Conservation (phyloP, 2,113 vertebrate genomes). For the Chaenogobius annularis region DNA sequence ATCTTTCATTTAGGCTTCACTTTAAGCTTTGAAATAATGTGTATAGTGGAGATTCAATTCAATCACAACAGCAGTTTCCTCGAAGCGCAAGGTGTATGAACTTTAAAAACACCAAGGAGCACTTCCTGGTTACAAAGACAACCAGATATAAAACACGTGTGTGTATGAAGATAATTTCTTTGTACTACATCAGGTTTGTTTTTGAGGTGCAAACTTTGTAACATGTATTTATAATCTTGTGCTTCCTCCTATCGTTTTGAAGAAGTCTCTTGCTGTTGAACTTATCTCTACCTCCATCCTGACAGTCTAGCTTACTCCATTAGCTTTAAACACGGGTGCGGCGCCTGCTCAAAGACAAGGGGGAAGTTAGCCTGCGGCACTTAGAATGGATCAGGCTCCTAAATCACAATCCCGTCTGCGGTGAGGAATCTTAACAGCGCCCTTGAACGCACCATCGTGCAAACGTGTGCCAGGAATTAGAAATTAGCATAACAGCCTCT, state of each 20-base stretch:
- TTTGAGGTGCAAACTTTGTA: no score
- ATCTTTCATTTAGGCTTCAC: no score
- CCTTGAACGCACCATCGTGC: conserved; percentile 25
- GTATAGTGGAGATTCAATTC: no score
- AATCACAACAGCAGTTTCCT: no score
- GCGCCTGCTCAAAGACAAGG: conserved; percentile 12
- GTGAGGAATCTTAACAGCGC: conserved; percentile 25
- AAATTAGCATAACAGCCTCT: not conserved
- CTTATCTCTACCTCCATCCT: not conserved
- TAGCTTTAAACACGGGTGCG: conserved; percentile 9
- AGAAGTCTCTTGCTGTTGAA: not conserved
- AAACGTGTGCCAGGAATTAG: not conserved
- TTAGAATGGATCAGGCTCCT: conserved; percentile 31
- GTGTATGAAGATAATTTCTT: no score
- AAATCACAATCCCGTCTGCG: conserved; percentile 34
- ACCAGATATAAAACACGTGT: no score
- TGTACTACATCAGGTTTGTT: no score
- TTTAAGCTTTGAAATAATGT: no score
- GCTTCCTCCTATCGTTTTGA: not conserved
- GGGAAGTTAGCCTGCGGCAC: conserved; percentile 25
- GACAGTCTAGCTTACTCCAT: conserved; percentile 1
- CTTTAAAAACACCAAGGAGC: no score
- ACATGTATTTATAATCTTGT: not conserved
- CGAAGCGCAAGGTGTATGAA: no score
- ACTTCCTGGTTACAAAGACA: no score